Evolutionary conservation across 2,888 invertebrate genomes (phyloP).

Genomic region (Quadriops clusia): DNA sequence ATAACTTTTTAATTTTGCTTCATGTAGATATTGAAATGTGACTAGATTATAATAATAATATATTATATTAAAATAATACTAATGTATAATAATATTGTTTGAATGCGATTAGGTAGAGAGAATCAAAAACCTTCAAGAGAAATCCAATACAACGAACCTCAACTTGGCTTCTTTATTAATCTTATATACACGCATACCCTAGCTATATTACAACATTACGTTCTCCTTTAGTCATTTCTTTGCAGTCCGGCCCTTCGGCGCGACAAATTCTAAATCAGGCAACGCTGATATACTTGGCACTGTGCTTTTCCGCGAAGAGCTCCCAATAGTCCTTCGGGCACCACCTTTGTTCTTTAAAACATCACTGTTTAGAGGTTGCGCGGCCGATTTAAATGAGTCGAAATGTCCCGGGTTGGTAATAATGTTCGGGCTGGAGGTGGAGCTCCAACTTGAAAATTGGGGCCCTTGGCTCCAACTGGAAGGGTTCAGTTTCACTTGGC

Average conservation of each 20-base stretch:
- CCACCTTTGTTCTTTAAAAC: constrained; percentile 3
- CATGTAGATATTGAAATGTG: too few relatives aligned
- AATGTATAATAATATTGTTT: too few relatives aligned
- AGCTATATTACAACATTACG: constrained; percentile 31
- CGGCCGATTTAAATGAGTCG: constrained; percentile 19
- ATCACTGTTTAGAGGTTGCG: constrained; percentile 9
- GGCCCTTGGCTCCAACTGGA: constrained; percentile 11
- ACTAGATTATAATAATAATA: too few relatives aligned
- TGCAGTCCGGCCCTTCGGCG: constrained; percentile 34
- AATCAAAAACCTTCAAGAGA: too few relatives aligned
- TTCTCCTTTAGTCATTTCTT: constrained; percentile 37
- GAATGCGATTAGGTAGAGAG: too few relatives aligned
- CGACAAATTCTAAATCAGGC: constrained; percentile 44
- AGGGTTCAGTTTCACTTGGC: constrained; percentile 7
- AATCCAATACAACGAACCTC: too few relatives aligned
- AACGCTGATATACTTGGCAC: constrained; percentile 39
- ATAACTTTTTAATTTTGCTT: too few relatives aligned
- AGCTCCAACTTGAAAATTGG: constrained; percentile 15
- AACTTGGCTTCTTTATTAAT: too few relatives aligned
- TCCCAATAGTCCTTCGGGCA: not conserved
- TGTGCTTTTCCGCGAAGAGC: constrained; percentile 10
- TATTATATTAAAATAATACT: too few relatives aligned
- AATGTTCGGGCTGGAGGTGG: constrained; percentile 23
- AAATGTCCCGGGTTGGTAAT: constrained; percentile 31
- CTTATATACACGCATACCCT: too few relatives aligned